These are phyloP conservation scores for Thymallus thymallus DNA, from an alignment of 2,113 vertebrate genomes.

Conservation along the genomic window DNA sequence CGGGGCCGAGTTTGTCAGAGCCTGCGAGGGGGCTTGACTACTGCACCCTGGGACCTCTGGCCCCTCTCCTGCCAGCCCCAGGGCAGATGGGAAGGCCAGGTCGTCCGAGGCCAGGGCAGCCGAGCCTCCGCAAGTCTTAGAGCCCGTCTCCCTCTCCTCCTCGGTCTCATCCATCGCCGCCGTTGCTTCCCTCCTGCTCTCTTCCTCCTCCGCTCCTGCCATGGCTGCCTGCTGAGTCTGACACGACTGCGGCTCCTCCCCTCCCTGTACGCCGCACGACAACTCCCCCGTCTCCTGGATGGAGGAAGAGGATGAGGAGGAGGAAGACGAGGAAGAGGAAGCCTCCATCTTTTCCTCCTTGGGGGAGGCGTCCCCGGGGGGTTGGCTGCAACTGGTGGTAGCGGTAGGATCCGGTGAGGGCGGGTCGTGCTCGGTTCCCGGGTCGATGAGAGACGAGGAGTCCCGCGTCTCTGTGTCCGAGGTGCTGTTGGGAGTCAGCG, in stretches of 20 bases:
- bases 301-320: slow-evolving; percentile 78
- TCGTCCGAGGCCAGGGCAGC: slow-evolving; percentile 77
- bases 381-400: slow-evolving; percentile 62
- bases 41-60: slow-evolving; percentile 74
- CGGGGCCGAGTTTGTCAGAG: slow-evolving; percentile 78
- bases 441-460: slow-evolving; percentile 97
- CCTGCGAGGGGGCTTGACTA: slow-evolving; percentile 80
- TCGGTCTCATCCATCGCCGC: slow-evolving; percentile 61
- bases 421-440: slow-evolving; percentile 94
- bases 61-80: slow-evolving; percentile 77
- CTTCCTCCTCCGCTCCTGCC: slow-evolving; percentile 32
- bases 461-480: slow-evolving; percentile 96
- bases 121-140: slow-evolving; percentile 70
- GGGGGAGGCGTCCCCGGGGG: slow-evolving; percentile 61
- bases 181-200: slow-evolving; percentile 26
- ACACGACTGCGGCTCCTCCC: slow-evolving; percentile 55
- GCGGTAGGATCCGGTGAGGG: slow-evolving; percentile 83
- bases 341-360: slow-evolving; percentile 90
- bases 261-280: slow-evolving; percentile 43
- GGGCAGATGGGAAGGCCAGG: slow-evolving; percentile 77
- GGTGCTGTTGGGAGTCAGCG: slow-evolving; percentile 89
- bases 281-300: slow-evolving; percentile 75
- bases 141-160: slow-evolving; percentile 56
- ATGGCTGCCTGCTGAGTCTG: slow-evolving; percentile 12
- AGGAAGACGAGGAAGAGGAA: slow-evolving; percentile 73